Base-by-base conservation (phyloP, 92 coral and sea anemone genomes). In the Actinostola sp. region DNA sequence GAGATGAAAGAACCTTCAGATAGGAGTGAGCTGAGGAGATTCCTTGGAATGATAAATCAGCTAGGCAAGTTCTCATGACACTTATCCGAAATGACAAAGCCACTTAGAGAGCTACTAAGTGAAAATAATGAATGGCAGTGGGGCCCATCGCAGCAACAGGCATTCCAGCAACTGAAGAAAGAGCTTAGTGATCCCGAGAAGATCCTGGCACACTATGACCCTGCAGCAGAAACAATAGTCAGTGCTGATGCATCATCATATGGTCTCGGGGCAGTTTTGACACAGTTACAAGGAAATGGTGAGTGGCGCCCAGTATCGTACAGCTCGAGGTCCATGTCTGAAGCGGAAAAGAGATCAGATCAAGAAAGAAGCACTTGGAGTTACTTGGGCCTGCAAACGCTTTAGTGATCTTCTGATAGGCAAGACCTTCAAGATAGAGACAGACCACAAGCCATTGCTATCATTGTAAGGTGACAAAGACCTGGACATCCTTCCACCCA, bases 331-430 rank as follows among this genome's bases (percentile, higher is more conserved):
- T 41, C 76, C 14, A 15, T 66, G 80, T 57, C 73, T 48, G 55
- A 53, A 20, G 50, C 84, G n/a, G 82, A 87, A 19, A 78, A 54
- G 49, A 23, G 79, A 0, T 9, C 92, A 87, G 35, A 74, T 77
- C 17, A 88, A 82, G 50, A 82, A 77, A 38, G 85, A 82, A 38
- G 77, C 87, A 5, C 59, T 72, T 24, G 84, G 35, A 12, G 70
- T 76, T 8, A 82, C 88, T 11, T 76, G 81, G 86, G 82, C 90
- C 25, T 54, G 90, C 54, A 88, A 86, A 25, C 54, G 70, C 45
- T 82, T 82, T 38, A 66, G 84, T 25, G 73, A 82, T 27, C 73
- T 63, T 50, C 71, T 85, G 50, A 67, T 57, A 33, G 86, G 80
- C 28, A 51, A 29, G 12, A 75, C 51, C 1, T 85, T 55, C 70